A percentile compares a stretch with the other conserved stretches of the same genome.
Conservation (phyloP, 2,888 invertebrate species). For the Ashinkailepas kermadecensis region DNA sequence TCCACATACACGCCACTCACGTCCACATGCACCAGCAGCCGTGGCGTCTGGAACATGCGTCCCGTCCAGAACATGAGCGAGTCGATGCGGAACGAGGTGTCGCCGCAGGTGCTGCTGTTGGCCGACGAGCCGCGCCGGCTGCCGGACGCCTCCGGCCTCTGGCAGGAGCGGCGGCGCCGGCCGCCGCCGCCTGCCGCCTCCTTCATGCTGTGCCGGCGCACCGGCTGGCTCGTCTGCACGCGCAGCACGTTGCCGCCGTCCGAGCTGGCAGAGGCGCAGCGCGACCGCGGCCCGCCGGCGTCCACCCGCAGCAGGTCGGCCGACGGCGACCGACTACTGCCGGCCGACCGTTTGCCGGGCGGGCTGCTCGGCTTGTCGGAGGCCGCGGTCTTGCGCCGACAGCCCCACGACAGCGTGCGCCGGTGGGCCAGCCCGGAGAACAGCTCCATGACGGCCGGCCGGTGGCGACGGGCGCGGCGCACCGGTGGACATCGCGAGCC, state of each 20-base stretch:
- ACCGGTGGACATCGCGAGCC: too few relatives aligned
- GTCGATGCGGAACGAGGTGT: conserved; percentile 5
- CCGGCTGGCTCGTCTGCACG: neutral
- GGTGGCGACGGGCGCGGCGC: too few relatives aligned
- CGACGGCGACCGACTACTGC: neutral
- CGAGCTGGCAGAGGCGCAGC: neutral
- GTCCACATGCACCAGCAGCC: neutral
- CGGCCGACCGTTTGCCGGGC: neutral
- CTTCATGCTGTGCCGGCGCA: neutral
- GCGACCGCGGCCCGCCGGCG: neutral
- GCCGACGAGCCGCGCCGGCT: conserved; percentile 12
- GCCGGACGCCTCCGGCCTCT: neutral
- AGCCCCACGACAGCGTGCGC: conserved; percentile 10
- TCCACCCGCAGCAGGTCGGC: conserved; percentile 5
- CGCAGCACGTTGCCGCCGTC: neutral
- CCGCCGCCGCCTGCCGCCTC: neutral
- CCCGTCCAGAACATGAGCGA: conserved; percentile 12
- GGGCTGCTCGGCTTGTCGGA: neutral
- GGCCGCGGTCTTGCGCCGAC: neutral
- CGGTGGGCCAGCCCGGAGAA: neutral
- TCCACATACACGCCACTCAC: neutral
- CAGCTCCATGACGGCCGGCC: neutral
- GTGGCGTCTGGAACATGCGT: conserved; percentile 1
- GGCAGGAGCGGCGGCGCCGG: neutral
- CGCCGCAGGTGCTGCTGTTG: neutral